Evolutionary conservation across 2,797 vertebrate species (phyloP).

Genomic region (Rhinatrema bivittatum): DNA sequence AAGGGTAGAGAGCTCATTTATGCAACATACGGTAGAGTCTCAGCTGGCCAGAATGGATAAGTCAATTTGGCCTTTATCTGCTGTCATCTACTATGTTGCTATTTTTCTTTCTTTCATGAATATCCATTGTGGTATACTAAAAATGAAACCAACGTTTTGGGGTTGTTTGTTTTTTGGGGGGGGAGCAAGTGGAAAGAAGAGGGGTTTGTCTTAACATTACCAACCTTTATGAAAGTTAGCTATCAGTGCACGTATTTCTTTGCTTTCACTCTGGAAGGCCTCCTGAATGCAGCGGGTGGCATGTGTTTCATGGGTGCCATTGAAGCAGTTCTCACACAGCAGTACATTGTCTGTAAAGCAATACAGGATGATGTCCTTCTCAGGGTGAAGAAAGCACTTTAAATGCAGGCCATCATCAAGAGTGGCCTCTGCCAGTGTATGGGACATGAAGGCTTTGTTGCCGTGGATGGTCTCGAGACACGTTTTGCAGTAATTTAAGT

Average conservation of each 20-base stretch:
- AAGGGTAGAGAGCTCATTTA: too few relatives aligned
- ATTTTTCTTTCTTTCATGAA: too few relatives aligned
- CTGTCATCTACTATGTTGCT: too few relatives aligned
- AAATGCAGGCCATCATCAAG: not conserved
- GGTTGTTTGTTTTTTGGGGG: too few relatives aligned
- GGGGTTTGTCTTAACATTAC: too few relatives aligned
- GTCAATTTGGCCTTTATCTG: too few relatives aligned
- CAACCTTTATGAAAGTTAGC: not conserved
- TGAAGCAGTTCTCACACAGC: not conserved
- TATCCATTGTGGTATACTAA: too few relatives aligned
- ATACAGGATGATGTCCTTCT: not conserved
- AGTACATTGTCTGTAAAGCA: not conserved
- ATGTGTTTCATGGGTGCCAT: not conserved
- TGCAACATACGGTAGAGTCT: too few relatives aligned
- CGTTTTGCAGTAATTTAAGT: not conserved
- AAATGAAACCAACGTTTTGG: too few relatives aligned
- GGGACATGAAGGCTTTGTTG: constrained; percentile 1
- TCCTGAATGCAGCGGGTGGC: not conserved
- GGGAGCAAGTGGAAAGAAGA: too few relatives aligned
- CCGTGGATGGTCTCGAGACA: not conserved
- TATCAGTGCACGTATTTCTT: not conserved
- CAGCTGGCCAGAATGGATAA: too few relatives aligned
- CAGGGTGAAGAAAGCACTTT: not conserved
- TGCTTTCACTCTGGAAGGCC: not conserved
- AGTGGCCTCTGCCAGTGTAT: not conserved